Conservation (phyloP, 2,113 vertebrate species). For the Nerophis ophidion region DNA sequence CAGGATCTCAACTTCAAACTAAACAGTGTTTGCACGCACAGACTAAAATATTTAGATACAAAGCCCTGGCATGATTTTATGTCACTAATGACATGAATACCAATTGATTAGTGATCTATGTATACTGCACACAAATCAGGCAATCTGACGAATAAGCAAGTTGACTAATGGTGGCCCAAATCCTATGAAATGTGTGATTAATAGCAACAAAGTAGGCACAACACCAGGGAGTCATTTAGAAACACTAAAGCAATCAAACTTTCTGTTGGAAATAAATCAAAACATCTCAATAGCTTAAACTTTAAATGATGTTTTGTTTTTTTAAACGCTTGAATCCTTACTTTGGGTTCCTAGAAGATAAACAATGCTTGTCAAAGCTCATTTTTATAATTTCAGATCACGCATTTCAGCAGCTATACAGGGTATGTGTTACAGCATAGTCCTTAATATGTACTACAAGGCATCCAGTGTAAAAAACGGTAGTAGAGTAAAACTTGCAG, state of each 20-base stretch:
- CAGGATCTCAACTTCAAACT: not conserved
- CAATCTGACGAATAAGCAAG: conserved; percentile 7
- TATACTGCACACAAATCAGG: not conserved
- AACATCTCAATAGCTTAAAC: not conserved
- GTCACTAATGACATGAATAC: not conserved
- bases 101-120: not conserved
- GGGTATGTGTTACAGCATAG: too few species aligned
- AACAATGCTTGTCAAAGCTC: too few species aligned
- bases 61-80: not conserved
- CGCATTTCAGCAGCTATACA: too few species aligned
- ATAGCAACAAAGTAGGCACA: not conserved
- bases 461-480: not conserved
- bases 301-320: too few species aligned
- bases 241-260: not conserved
- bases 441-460: not conserved
- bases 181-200: conserved; percentile 3
- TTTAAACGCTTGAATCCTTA: too few species aligned
- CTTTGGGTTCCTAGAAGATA: too few species aligned
- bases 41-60: not conserved
- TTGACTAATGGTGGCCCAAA: conserved; percentile 2
- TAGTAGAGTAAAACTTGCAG: too few species aligned
- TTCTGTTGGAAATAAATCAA: not conserved
- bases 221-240: not conserved
- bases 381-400: too few species aligned
- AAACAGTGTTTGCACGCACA: not conserved